Percentiles rank a stretch among this genome's conserved stretches.
Evolutionary conservation across 2,888 invertebrate species (phyloP).

Genomic region (Pollenia griseotomentosa): DNA sequence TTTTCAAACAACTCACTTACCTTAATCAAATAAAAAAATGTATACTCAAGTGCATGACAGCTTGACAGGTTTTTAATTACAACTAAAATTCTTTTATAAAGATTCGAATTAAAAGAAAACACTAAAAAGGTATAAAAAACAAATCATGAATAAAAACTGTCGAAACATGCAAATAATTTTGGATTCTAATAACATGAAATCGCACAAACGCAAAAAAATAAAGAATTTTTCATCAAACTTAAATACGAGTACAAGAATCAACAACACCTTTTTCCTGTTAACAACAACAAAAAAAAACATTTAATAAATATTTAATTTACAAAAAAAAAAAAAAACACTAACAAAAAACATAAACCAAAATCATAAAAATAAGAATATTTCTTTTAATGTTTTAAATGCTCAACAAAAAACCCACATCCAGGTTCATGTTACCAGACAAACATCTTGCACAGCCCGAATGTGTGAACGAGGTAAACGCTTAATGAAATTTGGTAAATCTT

Average conservation of each 20-base stretch:
- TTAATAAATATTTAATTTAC: slow-evolving; percentile 1
- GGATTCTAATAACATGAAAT: slow-evolving; percentile 69
- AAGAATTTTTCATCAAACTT: slow-evolving; percentile 37
- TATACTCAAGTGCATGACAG: slow-evolving; percentile 43
- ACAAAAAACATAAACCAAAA: slow-evolving; percentile 34
- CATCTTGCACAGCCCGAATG: slow-evolving; percentile 2
- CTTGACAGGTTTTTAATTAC: slow-evolving; percentile 75
- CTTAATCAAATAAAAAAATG: neutral
- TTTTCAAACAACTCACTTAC: too few relatives aligned
- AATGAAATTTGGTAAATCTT: slow-evolving; percentile 17
- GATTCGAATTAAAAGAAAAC: slow-evolving; percentile 58
- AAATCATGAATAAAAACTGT: slow-evolving; percentile 60
- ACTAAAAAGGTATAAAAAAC: slow-evolving; percentile 46
- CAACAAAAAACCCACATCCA: slow-evolving; percentile 47
- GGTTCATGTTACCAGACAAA: slow-evolving; percentile 64
- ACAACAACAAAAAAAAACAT: slow-evolving; percentile 24
- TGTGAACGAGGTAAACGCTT: slow-evolving; percentile 43
- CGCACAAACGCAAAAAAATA: slow-evolving; percentile 42
- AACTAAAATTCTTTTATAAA: slow-evolving; percentile 64
- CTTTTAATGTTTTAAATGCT: slow-evolving; percentile 2
- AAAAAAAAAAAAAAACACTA: neutral
- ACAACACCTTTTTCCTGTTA: slow-evolving; percentile 49
- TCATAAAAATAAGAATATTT: slow-evolving; percentile 42
- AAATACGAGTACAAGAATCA: slow-evolving; percentile 3
- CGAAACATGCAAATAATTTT: slow-evolving; percentile 75